These are phyloP conservation scores for Vicugna pacos DNA, from an alignment of 2,113 vertebrate species.

Conservation along the genomic window DNA sequence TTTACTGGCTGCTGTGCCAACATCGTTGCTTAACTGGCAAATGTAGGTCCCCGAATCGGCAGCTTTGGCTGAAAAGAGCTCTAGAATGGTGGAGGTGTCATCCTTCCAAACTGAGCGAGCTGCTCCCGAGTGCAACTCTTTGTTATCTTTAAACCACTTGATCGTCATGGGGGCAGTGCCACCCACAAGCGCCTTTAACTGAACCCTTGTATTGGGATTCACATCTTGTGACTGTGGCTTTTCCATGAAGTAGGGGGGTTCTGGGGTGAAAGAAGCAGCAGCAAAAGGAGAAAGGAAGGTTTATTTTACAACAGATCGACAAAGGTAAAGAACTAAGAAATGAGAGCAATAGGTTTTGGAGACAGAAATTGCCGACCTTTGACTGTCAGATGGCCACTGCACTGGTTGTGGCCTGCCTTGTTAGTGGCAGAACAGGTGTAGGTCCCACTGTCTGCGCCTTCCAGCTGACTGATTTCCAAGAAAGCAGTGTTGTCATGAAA, in stretches of 20 bases:
- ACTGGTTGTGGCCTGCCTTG: constrained; percentile 95
- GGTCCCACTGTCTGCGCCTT: constrained; percentile 92
- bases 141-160: constrained; percentile 98
- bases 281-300: constrained; percentile 42
- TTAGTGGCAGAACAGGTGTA: constrained; percentile 97
- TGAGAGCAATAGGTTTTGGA: constrained; percentile 10
- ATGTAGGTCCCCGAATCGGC: constrained; percentile 95
- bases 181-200: constrained; percentile 92
- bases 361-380: constrained; percentile 92
- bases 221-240: constrained; percentile 95
- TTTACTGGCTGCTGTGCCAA: constrained; percentile 94
- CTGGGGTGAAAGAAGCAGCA: constrained; percentile 85
- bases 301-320: constrained; percentile 51
- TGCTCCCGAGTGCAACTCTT: constrained; percentile 92
- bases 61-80: constrained; percentile 94
- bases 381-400: constrained; percentile 93
- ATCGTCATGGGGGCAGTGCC: constrained; percentile 95
- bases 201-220: constrained; percentile 93
- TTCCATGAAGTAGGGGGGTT: constrained; percentile 95
- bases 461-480: constrained; percentile 95
- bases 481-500: constrained; percentile 98
- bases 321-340: constrained; percentile 51
- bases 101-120: constrained; percentile 94
- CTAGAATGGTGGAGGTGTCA: constrained; percentile 92
- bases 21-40: constrained; percentile 97